Evolutionary conservation across 2,888 invertebrate genomes (phyloP).

Genomic region (Nemurella pictetii): DNA sequence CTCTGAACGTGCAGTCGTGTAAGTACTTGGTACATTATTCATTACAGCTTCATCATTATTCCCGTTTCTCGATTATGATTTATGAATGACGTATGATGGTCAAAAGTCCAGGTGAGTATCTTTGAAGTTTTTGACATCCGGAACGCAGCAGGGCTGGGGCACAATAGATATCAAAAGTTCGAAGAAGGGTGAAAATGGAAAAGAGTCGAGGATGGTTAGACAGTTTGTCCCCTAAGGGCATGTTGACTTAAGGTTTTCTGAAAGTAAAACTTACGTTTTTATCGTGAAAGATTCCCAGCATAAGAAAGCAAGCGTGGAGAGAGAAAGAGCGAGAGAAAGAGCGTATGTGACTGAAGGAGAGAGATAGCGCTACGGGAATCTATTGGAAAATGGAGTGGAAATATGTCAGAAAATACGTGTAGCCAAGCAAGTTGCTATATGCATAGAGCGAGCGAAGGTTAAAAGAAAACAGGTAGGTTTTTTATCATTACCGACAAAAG

Average conservation of each 20-base stretch:
- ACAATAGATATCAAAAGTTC: not conserved
- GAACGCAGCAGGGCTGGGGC: not conserved
- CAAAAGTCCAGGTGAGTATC: not conserved
- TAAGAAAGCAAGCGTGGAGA: constrained; percentile 1
- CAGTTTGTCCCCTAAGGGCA: constrained; percentile 33
- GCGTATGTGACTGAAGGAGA: no score
- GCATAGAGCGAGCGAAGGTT: not conserved
- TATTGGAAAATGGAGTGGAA: constrained; percentile 34
- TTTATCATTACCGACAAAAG: constrained; percentile 43
- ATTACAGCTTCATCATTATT: no score
- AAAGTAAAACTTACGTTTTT: constrained; percentile 34
- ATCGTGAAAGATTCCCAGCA: constrained; percentile 16
- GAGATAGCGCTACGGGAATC: not conserved
- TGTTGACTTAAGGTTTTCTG: constrained; percentile 36
- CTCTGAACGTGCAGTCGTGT: no score
- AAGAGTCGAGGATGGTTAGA: constrained; percentile 27
- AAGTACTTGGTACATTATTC: no score
- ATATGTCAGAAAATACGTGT: not conserved
- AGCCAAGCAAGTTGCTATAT: not conserved
- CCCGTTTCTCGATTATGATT: no score
- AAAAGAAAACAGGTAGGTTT: constrained; percentile 41
- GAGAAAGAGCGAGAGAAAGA: not conserved
- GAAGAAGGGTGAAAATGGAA: constrained; percentile 32
- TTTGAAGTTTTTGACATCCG: not conserved
- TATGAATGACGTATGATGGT: no score